A percentile compares a stretch with the other conserved stretches of the same genome.
These are phyloP conservation scores for Ramphastos sulfuratus DNA, from an alignment of 2,113 vertebrate species.

Conservation along the genomic window DNA sequence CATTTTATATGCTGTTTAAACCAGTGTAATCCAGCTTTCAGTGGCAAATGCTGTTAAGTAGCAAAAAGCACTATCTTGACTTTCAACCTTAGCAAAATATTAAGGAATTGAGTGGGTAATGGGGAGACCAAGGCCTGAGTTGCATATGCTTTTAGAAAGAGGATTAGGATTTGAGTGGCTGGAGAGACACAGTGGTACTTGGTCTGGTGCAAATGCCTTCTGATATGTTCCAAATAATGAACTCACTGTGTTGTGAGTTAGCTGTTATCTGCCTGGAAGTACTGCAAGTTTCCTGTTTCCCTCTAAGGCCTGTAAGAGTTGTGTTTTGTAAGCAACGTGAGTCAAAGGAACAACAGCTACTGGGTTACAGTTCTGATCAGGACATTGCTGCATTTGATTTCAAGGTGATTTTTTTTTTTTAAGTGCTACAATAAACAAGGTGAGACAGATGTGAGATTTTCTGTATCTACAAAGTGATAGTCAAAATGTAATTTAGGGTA, in stretches of 20 bases:
- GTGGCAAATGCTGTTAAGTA: background rate
- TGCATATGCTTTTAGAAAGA: background rate
- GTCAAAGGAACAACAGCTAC: background rate
- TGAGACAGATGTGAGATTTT: background rate
- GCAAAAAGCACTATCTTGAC: background rate
- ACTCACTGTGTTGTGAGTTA: background rate
- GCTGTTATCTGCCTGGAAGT: slow-evolving; percentile 3
- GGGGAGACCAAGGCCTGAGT: background rate
- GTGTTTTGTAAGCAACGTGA: background rate
- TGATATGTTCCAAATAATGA: background rate
- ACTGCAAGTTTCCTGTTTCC: background rate
- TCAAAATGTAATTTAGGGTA: background rate
- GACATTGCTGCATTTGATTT: background rate
- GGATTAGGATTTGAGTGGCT: background rate
- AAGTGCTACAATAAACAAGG: background rate
- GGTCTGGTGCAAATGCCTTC: background rate
- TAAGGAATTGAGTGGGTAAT: background rate
- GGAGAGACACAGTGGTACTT: background rate
- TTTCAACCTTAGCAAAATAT: background rate
- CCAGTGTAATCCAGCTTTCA: slow-evolving; percentile 1
- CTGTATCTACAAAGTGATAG: background rate
- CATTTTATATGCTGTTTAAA: background rate
- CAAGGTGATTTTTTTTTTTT: background rate
- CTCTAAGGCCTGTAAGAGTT: background rate
- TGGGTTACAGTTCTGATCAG: background rate